Percentiles rank a stretch among this genome's conserved stretches.
These are phyloP conservation scores for Erynnis tages DNA, from an alignment of 2,888 invertebrate species.

Conservation along the genomic window DNA sequence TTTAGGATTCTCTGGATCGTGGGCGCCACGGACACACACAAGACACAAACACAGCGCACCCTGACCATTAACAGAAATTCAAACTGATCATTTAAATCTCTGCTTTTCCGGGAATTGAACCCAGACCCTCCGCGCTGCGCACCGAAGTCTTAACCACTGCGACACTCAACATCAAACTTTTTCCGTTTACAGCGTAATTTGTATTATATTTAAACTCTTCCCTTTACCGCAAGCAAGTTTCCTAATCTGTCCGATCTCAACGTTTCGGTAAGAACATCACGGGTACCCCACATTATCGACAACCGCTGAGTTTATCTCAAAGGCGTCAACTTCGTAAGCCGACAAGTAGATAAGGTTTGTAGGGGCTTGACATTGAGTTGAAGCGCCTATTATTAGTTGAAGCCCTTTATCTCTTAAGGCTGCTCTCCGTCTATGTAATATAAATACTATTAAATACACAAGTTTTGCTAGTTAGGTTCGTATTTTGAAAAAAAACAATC, in stretches of 20 bases:
- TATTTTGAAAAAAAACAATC: too few species aligned
- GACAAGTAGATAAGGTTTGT: constrained; percentile 28
- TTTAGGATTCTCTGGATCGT: too few species aligned
- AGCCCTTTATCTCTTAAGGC: constrained; percentile 33
- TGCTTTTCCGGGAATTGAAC: too few species aligned
- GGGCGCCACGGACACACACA: too few species aligned
- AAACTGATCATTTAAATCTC: too few species aligned
- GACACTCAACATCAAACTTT: too few species aligned
- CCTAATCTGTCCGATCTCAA: constrained; percentile 15
- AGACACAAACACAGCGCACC: too few species aligned
- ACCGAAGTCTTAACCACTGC: too few species aligned
- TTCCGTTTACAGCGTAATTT: too few species aligned
- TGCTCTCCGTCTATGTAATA: background rate
- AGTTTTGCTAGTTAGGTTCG: background rate
- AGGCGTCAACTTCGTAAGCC: constrained; percentile 25
- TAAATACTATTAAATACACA: background rate
- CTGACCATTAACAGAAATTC: too few species aligned
- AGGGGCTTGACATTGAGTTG: constrained; percentile 38
- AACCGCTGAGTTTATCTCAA: constrained; percentile 29
- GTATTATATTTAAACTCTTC: background rate
- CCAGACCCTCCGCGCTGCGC: too few species aligned
- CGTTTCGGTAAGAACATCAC: constrained; percentile 8
- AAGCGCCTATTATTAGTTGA: constrained; percentile 25
- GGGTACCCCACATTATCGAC: constrained; percentile 14
- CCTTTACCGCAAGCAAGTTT: background rate